Evolutionary conservation across 2,113 vertebrate genomes (phyloP).

Genomic region (Dasyurus viverrinus): DNA sequence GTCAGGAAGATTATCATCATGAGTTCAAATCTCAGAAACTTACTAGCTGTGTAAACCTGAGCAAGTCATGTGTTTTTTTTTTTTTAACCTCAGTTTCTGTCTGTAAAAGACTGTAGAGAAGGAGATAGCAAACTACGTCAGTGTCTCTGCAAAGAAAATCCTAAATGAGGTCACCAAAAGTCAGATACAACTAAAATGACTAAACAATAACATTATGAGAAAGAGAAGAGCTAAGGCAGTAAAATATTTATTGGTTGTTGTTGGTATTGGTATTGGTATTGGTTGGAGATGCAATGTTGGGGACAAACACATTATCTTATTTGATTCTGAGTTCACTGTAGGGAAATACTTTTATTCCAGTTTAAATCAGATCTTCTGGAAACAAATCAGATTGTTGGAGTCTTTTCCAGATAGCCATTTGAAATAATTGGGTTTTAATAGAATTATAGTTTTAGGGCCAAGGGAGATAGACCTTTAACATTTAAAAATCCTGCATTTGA

Average conservation of each 20-base stretch:
- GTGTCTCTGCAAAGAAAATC: too few species aligned
- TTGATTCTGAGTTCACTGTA: constrained; percentile 16
- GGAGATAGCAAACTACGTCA: too few species aligned
- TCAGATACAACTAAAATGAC: neutral
- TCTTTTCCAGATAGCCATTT: neutral
- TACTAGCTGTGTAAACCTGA: neutral
- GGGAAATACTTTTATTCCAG: neutral
- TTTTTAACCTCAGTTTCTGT: neutral
- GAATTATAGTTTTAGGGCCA: constrained; percentile 1
- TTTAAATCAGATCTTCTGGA: neutral
- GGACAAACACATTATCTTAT: constrained; percentile 3
- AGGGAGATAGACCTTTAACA: neutral
- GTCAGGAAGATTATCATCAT: neutral
- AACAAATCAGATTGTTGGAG: neutral
- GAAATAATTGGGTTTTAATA: constrained; percentile 4
- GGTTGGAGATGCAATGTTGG: constrained; percentile 32
- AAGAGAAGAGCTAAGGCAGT: neutral
- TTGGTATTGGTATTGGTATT: too few species aligned
- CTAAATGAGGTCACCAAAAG: too few species aligned
- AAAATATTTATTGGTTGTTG: neutral
- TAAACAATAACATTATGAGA: too few species aligned
- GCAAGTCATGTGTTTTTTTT: neutral
- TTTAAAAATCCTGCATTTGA: too few species aligned
- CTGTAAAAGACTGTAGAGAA: neutral
- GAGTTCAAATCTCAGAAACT: neutral